phyloP scores from a whole-genome alignment of 2,888 invertebrate species.

The Orthonevra nobilis region DNA sequence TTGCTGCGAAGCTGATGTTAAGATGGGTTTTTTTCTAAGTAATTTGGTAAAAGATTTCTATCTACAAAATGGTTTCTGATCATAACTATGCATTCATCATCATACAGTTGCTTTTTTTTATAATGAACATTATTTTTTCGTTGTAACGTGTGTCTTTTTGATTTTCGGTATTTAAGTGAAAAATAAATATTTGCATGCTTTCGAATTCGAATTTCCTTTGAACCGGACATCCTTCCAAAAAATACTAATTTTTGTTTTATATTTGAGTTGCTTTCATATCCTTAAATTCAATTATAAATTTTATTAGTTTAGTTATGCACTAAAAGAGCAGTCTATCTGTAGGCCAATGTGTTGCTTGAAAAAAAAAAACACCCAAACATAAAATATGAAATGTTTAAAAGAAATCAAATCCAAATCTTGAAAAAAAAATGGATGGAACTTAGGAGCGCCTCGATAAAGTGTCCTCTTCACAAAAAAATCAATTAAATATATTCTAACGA shows the following conservation, averaged over 20 bases:
- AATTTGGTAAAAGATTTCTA: constrained; percentile 32
- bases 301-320: background rate
- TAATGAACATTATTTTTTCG: background rate
- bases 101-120: constrained; percentile 28
- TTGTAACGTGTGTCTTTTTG: constrained; percentile 21
- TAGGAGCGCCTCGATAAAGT: no score
- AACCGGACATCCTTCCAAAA: constrained; percentile 65
- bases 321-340: constrained; percentile 13
- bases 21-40: constrained; percentile 37
- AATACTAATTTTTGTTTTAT: constrained; percentile 56
- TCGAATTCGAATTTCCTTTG: constrained; percentile 40
- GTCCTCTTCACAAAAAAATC: no score
- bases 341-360: background rate
- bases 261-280: constrained; percentile 14
- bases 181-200: constrained; percentile 58
- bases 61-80: background rate
- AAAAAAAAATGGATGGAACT: no score
- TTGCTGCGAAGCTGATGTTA: constrained; percentile 26
- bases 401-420: no score
- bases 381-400: no score
- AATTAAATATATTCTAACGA: no score
- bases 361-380: no score
- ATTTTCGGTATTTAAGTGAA: no score
- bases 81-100: background rate
- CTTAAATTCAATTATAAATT: no score